Evolutionary conservation across 2,113 vertebrate species (phyloP).

Genomic region (Salvelinus namaycush): DNA sequence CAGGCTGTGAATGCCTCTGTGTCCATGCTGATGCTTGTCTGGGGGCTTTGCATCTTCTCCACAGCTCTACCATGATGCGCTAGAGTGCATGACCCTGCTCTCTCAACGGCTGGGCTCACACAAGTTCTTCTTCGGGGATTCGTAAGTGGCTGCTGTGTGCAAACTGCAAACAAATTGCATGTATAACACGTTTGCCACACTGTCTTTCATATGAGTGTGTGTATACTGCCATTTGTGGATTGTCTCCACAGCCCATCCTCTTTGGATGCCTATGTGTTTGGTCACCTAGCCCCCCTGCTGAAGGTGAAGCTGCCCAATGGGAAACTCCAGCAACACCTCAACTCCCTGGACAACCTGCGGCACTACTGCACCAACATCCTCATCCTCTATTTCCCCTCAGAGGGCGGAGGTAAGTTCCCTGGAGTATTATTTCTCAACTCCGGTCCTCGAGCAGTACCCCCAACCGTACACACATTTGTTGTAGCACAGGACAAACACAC

Average conservation of each 20-base stretch:
- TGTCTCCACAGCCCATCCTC: constrained; percentile 82
- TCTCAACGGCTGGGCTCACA: constrained; percentile 86
- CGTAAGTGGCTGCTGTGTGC: constrained; percentile 74
- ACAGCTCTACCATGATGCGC: constrained; percentile 86
- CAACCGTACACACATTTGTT: not conserved
- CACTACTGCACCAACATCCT: constrained; percentile 86
- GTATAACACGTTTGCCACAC: not conserved
- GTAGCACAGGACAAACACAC: too few relatives aligned
- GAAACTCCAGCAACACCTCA: constrained; percentile 88
- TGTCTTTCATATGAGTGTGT: too few relatives aligned
- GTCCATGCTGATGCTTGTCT: not conserved
- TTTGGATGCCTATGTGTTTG: constrained; percentile 90
- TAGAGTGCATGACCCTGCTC: constrained; percentile 89
- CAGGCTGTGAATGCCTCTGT: not conserved
- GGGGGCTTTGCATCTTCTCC: constrained; percentile 3
- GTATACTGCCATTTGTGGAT: too few relatives aligned
- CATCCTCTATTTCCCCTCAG: constrained; percentile 87
- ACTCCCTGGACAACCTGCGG: constrained; percentile 84
- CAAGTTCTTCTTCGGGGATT: constrained; percentile 95
- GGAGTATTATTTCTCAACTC: too few relatives aligned
- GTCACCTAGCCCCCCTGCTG: constrained; percentile 84
- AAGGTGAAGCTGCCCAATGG: constrained; percentile 83
- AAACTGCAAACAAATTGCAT: not conserved
- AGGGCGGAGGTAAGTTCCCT: constrained; percentile 50
- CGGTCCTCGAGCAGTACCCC: too few relatives aligned